Evolutionary conservation across 2,113 vertebrate species (phyloP).

Genomic region (Hemiprocne comata): DNA sequence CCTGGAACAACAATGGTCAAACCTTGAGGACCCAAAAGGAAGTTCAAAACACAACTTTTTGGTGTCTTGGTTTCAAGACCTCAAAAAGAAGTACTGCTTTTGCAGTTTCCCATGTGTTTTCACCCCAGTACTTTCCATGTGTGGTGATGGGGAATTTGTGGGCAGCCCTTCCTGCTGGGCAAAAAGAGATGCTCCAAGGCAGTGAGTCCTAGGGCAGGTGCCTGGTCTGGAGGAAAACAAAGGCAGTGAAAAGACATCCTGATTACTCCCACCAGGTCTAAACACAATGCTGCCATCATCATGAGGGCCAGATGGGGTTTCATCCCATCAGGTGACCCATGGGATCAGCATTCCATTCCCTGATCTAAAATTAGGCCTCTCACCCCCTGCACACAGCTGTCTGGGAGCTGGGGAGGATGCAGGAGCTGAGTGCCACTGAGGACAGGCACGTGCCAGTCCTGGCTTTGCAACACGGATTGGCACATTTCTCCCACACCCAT

Average conservation of each 20-base stretch:
- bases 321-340: neutral
- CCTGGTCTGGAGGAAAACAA: neutral
- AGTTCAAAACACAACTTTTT: neutral
- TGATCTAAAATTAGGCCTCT: conserved; percentile 25
- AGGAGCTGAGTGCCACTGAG: neutral
- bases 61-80: neutral
- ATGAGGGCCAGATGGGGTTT: neutral
- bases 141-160: neutral
- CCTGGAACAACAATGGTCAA: neutral
- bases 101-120: neutral
- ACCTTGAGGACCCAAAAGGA: neutral
- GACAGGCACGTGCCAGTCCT: neutral
- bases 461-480: neutral
- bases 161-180: neutral
- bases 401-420: neutral
- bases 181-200: neutral
- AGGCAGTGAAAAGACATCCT: neutral
- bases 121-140: neutral
- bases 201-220: neutral
- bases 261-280: neutral
- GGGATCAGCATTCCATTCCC: neutral
- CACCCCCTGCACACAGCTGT: neutral
- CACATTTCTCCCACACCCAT: neutral
- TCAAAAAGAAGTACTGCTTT: neutral
- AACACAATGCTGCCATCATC: neutral